Evolutionary conservation across 2,797 vertebrate species (phyloP), one percentile per base, ranked within the genome.

Genomic region (Pipistrellus kuhlii): DNA sequence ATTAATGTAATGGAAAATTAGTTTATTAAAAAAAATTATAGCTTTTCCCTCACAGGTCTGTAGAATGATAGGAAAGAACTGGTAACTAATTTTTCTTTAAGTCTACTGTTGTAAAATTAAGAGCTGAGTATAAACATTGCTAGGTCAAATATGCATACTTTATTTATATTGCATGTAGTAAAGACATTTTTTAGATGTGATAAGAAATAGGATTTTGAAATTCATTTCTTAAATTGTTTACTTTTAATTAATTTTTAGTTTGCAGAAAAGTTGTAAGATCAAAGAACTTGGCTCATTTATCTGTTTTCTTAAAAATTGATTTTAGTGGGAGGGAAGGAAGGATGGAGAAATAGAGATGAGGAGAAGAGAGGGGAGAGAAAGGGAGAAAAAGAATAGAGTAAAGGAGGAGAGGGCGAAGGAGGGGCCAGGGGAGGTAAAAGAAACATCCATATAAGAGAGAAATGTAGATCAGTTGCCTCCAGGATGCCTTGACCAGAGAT

Each of bases 1-100:
- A 59, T 48, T 90, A 89, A 57, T 75, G 5, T 73, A 77, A 46
- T 86, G 81, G 66, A 91, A 91, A 85, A 62, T 72, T 55, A 41
- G 6, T 91, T 86, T 64, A 55, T 85, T 93, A 87, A 48, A 30
- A 20, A 20, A 10, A 90, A 77, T 57, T 14, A 14, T 55, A 51
- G n/a, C 53, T 83, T 0, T 83, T 85, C 64, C 25, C 11, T 72
- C 12, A 35, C 12, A 64, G 25, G 8, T 59, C 5, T 53, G 46
- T 48, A 81, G 46, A 82, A n/a, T 53, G 38, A 75, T 53, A 66
- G 23, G 57, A 32, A 91, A 66, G 55, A 64, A 7, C 32, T 80
- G 23, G 25, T 71, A 71, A 87, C 53, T 90, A 12, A 91, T 32
- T 38, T 87, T 75, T 69, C 48, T 88, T n/a, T 41, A 55, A 27